phyloP scores from a whole-genome alignment of 1,140 invertebrate genomes.

The Drosophila lowei region DNA sequence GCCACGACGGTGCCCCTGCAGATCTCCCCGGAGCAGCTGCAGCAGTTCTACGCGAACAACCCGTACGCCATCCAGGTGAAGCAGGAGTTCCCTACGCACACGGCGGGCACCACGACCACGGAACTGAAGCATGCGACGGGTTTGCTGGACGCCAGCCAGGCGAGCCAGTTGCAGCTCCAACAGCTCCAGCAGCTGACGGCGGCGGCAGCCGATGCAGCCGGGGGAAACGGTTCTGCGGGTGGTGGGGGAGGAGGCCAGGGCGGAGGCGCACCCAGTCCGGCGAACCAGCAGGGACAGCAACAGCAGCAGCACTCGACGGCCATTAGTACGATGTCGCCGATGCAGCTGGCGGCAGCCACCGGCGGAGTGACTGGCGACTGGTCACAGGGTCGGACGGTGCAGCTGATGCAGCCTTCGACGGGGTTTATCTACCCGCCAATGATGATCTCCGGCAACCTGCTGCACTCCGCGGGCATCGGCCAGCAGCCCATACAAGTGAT shows the following conservation, averaged over 20 bases:
- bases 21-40: constrained; percentile 80
- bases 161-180: constrained; percentile 71
- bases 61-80: constrained; percentile 84
- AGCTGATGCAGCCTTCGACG: constrained; percentile 92
- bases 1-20: constrained; percentile 75
- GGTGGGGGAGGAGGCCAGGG: constrained; percentile 34
- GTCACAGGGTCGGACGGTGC: constrained; percentile 86
- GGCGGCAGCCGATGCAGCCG: constrained; percentile 64
- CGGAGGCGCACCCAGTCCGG: constrained; percentile 55
- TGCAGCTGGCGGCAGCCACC: constrained; percentile 83
- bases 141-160: constrained; percentile 76
- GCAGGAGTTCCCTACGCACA: constrained; percentile 83
- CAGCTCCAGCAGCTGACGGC: constrained; percentile 82
- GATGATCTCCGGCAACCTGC: constrained; percentile 91
- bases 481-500: constrained; percentile 90
- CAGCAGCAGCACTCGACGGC: constrained; percentile 85
- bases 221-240: constrained; percentile 80
- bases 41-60: constrained; percentile 79
- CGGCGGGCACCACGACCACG: constrained; percentile 26
- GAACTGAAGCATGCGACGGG: constrained; percentile 81
- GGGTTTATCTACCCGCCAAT: constrained; percentile 92
- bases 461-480: constrained; percentile 89
- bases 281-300: constrained; percentile 56
- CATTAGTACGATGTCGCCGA: constrained; percentile 84
- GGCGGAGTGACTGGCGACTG: constrained; percentile 85